These are phyloP conservation scores for Leptodirus hochenwartii DNA, from an alignment of 2,888 invertebrate species.

Conservation along the genomic window DNA sequence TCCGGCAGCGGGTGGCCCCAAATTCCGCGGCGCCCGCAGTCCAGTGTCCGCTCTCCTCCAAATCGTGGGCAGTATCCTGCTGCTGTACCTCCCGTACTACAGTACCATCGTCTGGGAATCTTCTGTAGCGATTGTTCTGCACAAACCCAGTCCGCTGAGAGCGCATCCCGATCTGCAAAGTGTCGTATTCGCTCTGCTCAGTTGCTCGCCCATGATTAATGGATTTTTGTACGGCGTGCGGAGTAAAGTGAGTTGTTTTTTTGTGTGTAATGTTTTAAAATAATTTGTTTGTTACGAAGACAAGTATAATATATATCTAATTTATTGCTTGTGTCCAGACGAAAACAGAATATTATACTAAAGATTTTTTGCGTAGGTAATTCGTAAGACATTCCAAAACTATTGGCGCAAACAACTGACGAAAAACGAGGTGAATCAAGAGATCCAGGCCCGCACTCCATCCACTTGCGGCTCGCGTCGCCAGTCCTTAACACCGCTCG, in stretches of 20 bases:
- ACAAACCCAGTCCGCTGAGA: conserved; percentile 13
- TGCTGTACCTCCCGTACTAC: conserved; percentile 60
- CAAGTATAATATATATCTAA: too few relatives aligned
- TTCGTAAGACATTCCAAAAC: conserved; percentile 54
- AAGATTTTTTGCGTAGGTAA: too few relatives aligned
- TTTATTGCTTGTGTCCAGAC: too few relatives aligned
- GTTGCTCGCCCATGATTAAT: conserved; percentile 54
- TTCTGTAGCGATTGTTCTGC: conserved; percentile 20
- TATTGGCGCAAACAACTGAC: conserved; percentile 62
- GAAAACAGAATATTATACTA: too few relatives aligned
- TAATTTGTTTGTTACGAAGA: too few relatives aligned
- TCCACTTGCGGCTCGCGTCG: conserved; percentile 58
- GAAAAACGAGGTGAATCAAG: conserved; percentile 60
- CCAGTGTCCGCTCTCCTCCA: conserved; percentile 46
- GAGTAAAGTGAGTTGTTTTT: conserved; percentile 49
- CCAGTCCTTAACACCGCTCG: conserved; percentile 44
- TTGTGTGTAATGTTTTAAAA: too few relatives aligned
- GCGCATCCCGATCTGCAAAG: conserved; percentile 32
- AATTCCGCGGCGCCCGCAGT: conserved; percentile 36
- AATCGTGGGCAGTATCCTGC: conserved; percentile 48
- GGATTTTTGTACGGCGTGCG: conserved; percentile 63
- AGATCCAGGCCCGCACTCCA: conserved; percentile 64
- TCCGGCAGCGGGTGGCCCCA: conserved; percentile 29
- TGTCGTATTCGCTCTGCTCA: conserved; percentile 42
- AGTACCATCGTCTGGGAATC: conserved; percentile 50